Evolutionary conservation across 2,113 vertebrate species (phyloP).

Genomic region (Oplegnathus fasciatus): DNA sequence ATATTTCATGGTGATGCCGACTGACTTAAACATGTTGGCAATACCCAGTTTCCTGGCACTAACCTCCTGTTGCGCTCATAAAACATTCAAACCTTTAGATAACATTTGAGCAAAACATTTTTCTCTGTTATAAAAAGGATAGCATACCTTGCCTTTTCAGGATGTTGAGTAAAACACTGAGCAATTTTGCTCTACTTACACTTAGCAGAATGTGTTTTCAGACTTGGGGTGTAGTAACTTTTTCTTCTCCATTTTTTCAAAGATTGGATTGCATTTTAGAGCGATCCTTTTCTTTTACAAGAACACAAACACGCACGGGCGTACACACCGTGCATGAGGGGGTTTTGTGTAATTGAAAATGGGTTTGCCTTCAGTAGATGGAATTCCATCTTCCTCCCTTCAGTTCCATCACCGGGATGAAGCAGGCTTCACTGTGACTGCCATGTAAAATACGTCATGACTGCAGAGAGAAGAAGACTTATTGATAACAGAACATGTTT

Average conservation of each 20-base stretch:
- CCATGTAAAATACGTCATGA: constrained; percentile 64
- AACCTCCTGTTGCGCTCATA: constrained; percentile 37
- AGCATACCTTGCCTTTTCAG: constrained; percentile 43
- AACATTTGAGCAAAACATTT: constrained; percentile 6
- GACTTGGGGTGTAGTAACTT: constrained; percentile 43
- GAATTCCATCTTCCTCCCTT: constrained; percentile 67
- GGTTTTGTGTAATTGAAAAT: constrained; percentile 78
- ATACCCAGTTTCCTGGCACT: constrained; percentile 23
- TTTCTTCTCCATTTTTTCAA: constrained; percentile 46
- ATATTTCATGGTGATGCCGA: constrained; percentile 31
- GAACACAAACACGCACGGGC: constrained; percentile 31
- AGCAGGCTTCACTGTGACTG: constrained; percentile 42
- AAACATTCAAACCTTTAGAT: constrained; percentile 60
- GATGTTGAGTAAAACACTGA: constrained; percentile 33
- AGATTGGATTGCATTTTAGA: constrained; percentile 70
- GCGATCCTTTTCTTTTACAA: constrained; percentile 51
- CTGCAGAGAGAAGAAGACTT: constrained; percentile 21
- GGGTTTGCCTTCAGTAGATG: constrained; percentile 67
- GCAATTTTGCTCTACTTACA: constrained; percentile 47
- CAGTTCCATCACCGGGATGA: constrained; percentile 56
- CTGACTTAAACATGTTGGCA: constrained; percentile 16
- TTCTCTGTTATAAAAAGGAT: constrained; percentile 26
- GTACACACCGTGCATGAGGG: neutral
- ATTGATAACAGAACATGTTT: constrained; percentile 48
- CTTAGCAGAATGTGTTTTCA: constrained; percentile 41